phyloP scores from a whole-genome alignment of 2,113 vertebrate species.

The Petrocephalus microphthalmus region DNA sequence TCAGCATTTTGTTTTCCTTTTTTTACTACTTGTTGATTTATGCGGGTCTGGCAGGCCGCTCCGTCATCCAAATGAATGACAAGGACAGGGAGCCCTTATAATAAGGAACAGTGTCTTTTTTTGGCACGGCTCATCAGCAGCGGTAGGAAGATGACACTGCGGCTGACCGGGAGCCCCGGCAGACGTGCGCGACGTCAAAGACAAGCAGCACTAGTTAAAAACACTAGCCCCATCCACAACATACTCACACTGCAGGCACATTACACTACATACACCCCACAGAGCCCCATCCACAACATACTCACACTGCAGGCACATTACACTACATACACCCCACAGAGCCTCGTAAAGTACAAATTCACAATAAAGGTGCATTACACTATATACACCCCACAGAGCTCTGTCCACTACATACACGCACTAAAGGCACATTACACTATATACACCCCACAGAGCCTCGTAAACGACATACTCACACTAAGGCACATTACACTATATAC shows the following conservation, averaged over 20 bases:
- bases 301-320: neutral
- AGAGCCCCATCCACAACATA: neutral
- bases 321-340: neutral
- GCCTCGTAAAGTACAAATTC: neutral
- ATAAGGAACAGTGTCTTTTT: neutral
- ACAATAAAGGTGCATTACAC: neutral
- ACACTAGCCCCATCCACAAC: neutral
- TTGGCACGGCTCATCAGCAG: neutral
- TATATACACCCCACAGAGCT: no score
- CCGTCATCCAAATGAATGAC: neutral
- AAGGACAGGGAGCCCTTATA: neutral
- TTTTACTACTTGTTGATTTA: neutral
- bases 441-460: neutral
- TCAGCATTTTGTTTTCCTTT: neutral
- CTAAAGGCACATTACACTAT: neutral
- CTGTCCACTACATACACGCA: neutral
- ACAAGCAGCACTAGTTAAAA: neutral
- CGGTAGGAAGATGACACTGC: neutral
- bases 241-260: no score
- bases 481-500: neutral
- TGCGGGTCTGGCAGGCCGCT: neutral
- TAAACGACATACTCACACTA: neutral
- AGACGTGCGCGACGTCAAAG: neutral
- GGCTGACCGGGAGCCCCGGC: neutral
- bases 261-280: neutral